Conservation (phyloP, 2,888 invertebrate species). For the Cantharis nigra region DNA sequence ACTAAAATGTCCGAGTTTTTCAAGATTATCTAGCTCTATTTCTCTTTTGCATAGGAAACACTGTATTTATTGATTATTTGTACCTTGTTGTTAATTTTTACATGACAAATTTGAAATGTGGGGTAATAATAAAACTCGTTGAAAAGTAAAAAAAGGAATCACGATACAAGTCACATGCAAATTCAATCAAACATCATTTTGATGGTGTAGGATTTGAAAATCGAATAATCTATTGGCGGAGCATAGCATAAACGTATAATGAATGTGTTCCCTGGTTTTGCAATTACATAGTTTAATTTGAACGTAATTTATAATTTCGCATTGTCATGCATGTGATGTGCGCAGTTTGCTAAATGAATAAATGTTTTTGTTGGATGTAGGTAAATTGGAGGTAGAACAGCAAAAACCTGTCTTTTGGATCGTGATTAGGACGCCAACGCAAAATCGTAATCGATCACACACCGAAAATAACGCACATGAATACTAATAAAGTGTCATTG, state of each 20-base stretch:
- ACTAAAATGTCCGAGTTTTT: too few relatives aligned
- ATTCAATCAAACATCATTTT: constrained; percentile 44
- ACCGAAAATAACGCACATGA: not conserved
- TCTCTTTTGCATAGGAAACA: too few relatives aligned
- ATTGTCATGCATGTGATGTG: constrained; percentile 58
- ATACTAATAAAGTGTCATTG: not conserved
- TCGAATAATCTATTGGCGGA: constrained; percentile 37
- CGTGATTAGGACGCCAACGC: not conserved
- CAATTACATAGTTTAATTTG: constrained; percentile 60
- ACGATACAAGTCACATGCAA: constrained; percentile 48
- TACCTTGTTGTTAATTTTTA: not conserved
- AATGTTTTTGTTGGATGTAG: constrained; percentile 46
- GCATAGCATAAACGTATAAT: constrained; percentile 44
- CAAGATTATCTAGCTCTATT: too few relatives aligned
- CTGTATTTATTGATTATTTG: too few relatives aligned
- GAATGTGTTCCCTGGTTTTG: constrained; percentile 55
- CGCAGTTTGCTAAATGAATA: constrained; percentile 54
- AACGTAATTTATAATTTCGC: constrained; percentile 58
- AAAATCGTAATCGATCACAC: not conserved
- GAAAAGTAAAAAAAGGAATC: constrained; percentile 25
- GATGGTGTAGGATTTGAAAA: constrained; percentile 28
- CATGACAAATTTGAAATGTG: not conserved
- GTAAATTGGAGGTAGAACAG: constrained; percentile 36
- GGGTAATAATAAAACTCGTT: not conserved
- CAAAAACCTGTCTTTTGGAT: constrained; percentile 37